These are phyloP conservation scores for Arrhamphus sclerolepis DNA, from an alignment of 2,797 vertebrate genomes.

Conservation along the genomic window DNA sequence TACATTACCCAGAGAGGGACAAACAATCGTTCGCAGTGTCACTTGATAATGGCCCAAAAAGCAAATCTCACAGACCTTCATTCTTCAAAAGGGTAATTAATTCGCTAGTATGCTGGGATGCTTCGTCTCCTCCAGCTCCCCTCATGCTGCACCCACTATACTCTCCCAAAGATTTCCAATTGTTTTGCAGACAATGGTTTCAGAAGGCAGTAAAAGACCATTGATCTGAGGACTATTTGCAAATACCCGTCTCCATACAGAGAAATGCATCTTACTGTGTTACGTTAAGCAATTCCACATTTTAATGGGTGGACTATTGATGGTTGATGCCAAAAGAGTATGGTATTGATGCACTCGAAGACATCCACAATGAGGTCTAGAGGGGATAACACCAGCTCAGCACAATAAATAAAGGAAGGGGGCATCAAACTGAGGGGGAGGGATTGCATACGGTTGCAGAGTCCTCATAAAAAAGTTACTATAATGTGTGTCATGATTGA, in stretches of 20 bases:
- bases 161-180: conserved; percentile 82
- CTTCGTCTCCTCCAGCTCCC: conserved; percentile 55
- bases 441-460: conserved; percentile 55
- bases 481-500: conserved; percentile 74
- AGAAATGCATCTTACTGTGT: conserved; percentile 75
- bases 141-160: conserved; percentile 54
- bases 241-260: conserved; percentile 65
- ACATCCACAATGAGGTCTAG: conserved; percentile 75
- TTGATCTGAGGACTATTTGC: conserved; percentile 77
- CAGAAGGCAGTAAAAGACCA: conserved; percentile 75
- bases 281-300: conserved; percentile 76
- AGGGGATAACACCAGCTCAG: conserved; percentile 72
- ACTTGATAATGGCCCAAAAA: conserved; percentile 76
- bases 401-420: conserved; percentile 70
- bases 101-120: conserved; percentile 64
- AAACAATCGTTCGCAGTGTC: conserved; percentile 78
- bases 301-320: conserved; percentile 79
- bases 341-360: conserved; percentile 70
- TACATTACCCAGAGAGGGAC: conserved; percentile 74
- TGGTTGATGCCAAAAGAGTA: conserved; percentile 74
- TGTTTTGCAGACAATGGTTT: conserved; percentile 78
- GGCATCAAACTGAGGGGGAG: conserved; percentile 62
- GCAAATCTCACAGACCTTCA: conserved; percentile 73
- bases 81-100: conserved; percentile 79
- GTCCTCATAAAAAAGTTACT: conserved; percentile 74